Evolutionary conservation across 2,797 vertebrate genomes (phyloP).

Genomic region (Ciconia nigra): DNA sequence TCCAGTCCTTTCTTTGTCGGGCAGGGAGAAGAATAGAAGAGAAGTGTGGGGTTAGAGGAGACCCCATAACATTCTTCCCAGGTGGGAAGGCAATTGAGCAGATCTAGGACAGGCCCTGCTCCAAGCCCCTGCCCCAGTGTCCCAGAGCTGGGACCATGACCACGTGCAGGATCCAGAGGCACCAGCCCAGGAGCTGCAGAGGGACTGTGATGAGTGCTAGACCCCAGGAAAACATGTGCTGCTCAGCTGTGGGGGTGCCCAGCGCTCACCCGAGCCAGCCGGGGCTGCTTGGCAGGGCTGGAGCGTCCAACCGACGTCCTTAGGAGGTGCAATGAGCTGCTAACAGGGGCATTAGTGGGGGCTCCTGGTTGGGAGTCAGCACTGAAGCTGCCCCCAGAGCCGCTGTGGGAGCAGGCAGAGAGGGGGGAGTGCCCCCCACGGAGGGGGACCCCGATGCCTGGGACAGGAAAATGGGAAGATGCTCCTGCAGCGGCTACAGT

Average conservation of each 20-base stretch:
- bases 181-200: not conserved
- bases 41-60: not conserved
- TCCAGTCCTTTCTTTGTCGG: not conserved
- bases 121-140: not conserved
- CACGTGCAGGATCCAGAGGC: not conserved
- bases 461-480: not conserved
- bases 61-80: rapidly evolving
- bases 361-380: not conserved
- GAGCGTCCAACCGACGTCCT: not conserved
- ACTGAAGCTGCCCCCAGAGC: not conserved
- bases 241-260: not conserved
- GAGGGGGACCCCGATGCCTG: not conserved
- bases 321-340: not conserved
- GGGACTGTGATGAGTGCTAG: not conserved
- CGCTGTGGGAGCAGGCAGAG: not conserved
- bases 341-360: not conserved
- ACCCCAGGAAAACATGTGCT: not conserved
- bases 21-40: not conserved
- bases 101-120: not conserved
- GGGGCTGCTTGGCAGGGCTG: not conserved
- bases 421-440: not conserved
- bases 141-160: not conserved
- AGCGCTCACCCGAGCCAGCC: rapidly evolving
- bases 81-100: not conserved
- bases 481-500: rapidly evolving